phyloP scores from a whole-genome alignment of 1,140 invertebrate species.

The Lepidurus apus region DNA sequence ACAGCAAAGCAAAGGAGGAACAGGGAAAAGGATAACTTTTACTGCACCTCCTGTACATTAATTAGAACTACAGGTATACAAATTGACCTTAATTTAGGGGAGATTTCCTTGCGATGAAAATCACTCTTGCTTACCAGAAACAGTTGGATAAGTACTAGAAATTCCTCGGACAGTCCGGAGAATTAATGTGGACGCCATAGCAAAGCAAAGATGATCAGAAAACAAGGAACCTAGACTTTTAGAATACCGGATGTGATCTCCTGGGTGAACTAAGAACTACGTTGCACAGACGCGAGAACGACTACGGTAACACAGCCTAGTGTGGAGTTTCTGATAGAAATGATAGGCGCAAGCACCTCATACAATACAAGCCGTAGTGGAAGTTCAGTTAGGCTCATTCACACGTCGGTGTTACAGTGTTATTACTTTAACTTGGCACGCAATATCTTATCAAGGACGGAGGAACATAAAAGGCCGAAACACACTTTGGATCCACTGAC shows the following conservation, averaged over 20 bases:
- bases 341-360: not conserved
- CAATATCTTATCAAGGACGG: not conserved
- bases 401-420: no score
- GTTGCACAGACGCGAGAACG: not conserved
- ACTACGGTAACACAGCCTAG: not conserved
- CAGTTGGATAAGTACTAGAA: not conserved
- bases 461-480: not conserved
- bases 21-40: no score
- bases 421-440: not conserved
- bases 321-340: not conserved
- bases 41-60: no score
- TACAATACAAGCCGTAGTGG: no score
- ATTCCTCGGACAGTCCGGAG: not conserved
- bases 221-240: not conserved
- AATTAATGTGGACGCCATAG: constrained; percentile 9
- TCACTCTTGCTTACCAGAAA: not conserved
- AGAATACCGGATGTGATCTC: constrained; percentile 1
- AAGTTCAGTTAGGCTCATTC: no score
- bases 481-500: no score
- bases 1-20: no score
- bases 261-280: not conserved
- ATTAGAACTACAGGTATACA: no score
- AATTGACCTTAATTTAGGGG: no score
- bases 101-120: not conserved
- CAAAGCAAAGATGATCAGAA: not conserved